Conservation (phyloP, 2,113 vertebrate genomes). For the Aramus guarauna region DNA sequence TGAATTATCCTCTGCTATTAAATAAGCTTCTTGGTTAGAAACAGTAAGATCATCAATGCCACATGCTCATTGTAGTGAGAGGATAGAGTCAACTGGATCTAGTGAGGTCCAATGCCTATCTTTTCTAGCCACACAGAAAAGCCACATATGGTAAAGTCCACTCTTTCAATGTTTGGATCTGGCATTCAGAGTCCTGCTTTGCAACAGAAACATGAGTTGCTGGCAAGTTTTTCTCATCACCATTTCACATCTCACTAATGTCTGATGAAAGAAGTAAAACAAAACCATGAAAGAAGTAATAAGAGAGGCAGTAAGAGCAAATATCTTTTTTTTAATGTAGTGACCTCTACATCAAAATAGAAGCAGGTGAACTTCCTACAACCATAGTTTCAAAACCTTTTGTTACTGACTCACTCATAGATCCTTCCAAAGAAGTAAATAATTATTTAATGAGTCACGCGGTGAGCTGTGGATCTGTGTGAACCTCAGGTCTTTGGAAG, state of each 20-base stretch:
- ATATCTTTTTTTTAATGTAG: accelerated
- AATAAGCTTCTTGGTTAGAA: neutral
- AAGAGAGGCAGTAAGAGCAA: neutral
- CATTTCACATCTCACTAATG: neutral
- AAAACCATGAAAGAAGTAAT: neutral
- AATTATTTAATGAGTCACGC: neutral
- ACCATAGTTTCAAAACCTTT: neutral
- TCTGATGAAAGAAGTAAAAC: neutral
- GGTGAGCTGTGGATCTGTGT: neutral
- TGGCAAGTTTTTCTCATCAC: neutral
- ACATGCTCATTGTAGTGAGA: neutral
- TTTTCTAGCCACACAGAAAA: neutral
- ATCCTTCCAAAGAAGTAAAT: neutral
- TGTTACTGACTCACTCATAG: neutral
- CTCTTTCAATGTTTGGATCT: neutral
- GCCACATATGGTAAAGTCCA: neutral
- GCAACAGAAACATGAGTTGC: neutral
- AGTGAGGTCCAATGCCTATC: neutral
- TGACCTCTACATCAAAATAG: neutral
- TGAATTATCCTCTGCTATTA: neutral
- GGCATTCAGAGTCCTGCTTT: neutral
- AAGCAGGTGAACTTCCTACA: neutral
- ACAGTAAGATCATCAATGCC: neutral
- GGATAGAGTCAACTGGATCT: neutral
- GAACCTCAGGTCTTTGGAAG: neutral